Conservation (phyloP, 1,140 invertebrate genomes). For the Panagrolaimus sp. region DNA sequence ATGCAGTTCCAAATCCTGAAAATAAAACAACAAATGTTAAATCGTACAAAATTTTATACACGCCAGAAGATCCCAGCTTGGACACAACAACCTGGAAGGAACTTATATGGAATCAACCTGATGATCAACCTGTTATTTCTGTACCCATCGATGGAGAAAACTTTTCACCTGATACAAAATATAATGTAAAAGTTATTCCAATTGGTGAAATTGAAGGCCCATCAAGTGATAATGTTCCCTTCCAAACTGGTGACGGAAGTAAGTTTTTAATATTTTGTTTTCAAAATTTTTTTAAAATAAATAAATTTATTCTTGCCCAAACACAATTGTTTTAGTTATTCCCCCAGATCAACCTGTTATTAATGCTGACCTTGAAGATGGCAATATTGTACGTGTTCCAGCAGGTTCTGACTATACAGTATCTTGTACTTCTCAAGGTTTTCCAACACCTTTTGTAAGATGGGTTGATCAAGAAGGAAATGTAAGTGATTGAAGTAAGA, state of each 20-base stretch:
- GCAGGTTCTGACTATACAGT: slow-evolving; percentile 58
- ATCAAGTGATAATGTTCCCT: slow-evolving; percentile 41
- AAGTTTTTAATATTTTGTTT: neutral
- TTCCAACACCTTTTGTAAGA: slow-evolving; percentile 46
- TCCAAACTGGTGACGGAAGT: slow-evolving; percentile 50
- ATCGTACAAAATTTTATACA: slow-evolving; percentile 53
- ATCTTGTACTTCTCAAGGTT: slow-evolving; percentile 51
- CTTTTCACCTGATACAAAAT: slow-evolving; percentile 58
- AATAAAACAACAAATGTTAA: slow-evolving; percentile 51
- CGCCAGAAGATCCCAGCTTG: slow-evolving; percentile 46
- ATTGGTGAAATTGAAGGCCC: slow-evolving; percentile 51
- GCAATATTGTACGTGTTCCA: slow-evolving; percentile 53
- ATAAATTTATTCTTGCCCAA: slow-evolving; percentile 21
- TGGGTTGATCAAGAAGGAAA: slow-evolving; percentile 57
- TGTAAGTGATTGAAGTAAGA: slow-evolving; percentile 34
- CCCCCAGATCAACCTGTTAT: slow-evolving; percentile 50
- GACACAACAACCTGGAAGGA: slow-evolving; percentile 57
- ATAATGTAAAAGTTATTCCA: slow-evolving; percentile 51
- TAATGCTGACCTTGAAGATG: slow-evolving; percentile 52
- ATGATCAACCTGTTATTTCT: slow-evolving; percentile 28
- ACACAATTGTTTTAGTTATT: slow-evolving; percentile 43
- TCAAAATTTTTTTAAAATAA: too few species aligned
- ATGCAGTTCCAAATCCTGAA: slow-evolving; percentile 53
- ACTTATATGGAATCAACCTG: slow-evolving; percentile 40
- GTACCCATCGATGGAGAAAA: slow-evolving; percentile 55